phyloP scores from a whole-genome alignment of 2,113 vertebrate genomes.

The Herpailurus yagouaroundi region DNA sequence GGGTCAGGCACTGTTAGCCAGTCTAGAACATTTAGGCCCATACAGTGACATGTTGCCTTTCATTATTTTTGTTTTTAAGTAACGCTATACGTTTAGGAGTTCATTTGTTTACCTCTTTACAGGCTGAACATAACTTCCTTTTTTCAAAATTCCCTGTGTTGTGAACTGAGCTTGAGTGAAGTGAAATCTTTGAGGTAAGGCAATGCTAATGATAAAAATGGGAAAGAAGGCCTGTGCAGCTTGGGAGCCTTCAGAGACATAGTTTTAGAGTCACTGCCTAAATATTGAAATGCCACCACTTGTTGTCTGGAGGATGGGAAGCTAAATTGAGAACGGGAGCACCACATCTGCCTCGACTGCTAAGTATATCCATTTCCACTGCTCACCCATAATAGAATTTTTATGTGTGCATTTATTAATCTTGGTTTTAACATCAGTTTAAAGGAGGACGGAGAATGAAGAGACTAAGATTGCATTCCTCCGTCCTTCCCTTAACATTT shows the following conservation, averaged over 20 bases:
- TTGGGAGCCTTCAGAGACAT: conserved; percentile 40
- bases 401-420: conserved; percentile 38
- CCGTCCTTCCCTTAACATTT: neutral
- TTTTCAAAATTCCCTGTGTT: conserved; percentile 57
- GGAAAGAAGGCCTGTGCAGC: conserved; percentile 53
- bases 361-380: conserved; percentile 49
- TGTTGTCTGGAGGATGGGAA: conserved; percentile 62
- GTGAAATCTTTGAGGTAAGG: conserved; percentile 60
- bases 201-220: conserved; percentile 52
- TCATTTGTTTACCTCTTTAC: conserved; percentile 54
- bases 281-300: conserved; percentile 76
- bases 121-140: conserved; percentile 34
- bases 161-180: conserved; percentile 57
- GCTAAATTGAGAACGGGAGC: conserved; percentile 61
- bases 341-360: conserved; percentile 63
- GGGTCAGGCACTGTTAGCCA: neutral
- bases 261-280: conserved; percentile 68
- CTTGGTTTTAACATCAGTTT: conserved; percentile 36
- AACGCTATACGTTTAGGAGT: neutral
- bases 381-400: conserved; percentile 45
- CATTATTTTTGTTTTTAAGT: neutral
- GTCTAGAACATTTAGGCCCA: neutral
- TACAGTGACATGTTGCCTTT: neutral
- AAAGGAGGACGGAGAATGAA: neutral
- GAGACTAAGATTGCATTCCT: neutral